Evolutionary conservation across 2,888 invertebrate species (phyloP).

Genomic region (Drosophila nr. perissopoda): DNA sequence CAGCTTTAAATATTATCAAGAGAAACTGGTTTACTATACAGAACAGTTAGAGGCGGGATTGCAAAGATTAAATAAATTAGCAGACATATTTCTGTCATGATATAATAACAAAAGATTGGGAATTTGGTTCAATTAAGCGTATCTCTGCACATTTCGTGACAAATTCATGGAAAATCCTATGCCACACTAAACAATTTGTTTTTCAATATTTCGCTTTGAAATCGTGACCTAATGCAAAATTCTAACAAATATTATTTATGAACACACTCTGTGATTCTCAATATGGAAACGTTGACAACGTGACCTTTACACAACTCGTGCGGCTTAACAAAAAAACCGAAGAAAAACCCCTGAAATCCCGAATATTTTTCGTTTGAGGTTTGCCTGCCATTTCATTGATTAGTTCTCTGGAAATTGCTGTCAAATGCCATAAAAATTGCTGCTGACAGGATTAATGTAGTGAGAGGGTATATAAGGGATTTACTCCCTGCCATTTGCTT

Average conservation of each 20-base stretch:
- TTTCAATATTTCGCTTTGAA: neutral
- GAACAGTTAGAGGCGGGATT: neutral
- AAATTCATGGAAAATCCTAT: neutral
- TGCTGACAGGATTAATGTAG: conserved; percentile 60
- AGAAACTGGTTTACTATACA: neutral
- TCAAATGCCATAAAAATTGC: conserved; percentile 52
- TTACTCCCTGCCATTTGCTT: conserved; percentile 3
- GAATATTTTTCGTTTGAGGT: conserved; percentile 16
- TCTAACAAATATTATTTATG: conserved; percentile 1
- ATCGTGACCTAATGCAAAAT: conserved; percentile 38
- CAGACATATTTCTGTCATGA: neutral
- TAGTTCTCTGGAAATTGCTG: conserved; percentile 47
- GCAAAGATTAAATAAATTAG: neutral
- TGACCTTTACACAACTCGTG: conserved; percentile 35
- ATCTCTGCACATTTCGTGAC: conserved; percentile 6
- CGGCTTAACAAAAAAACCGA: neutral
- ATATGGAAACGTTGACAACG: conserved; percentile 20
- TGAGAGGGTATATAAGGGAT: conserved; percentile 26
- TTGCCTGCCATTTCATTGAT: conserved; percentile 29
- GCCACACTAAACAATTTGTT: neutral
- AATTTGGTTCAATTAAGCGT: neutral
- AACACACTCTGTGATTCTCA: neutral
- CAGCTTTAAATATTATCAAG: neutral
- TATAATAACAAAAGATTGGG: neutral
- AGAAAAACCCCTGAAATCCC: conserved; percentile 2